Evolutionary conservation across 1,140 invertebrate genomes (phyloP).

Genomic region (Tetramorium alpestre): DNA sequence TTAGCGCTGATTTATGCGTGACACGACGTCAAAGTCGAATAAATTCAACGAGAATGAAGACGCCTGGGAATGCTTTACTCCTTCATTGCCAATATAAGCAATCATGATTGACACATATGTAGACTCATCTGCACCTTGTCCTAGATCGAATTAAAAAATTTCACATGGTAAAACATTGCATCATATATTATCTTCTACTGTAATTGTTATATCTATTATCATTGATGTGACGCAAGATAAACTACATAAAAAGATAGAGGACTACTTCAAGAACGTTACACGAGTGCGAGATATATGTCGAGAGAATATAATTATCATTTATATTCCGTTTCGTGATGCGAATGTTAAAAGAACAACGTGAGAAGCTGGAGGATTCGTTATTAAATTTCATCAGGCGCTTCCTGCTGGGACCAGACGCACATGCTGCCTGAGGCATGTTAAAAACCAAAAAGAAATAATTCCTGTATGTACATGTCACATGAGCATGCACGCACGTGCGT

Average conservation of each 20-base stretch:
- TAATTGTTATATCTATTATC: neutral
- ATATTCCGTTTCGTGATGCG: neutral
- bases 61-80: neutral
- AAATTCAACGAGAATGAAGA: neutral
- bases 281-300: neutral
- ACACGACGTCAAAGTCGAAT: slow-evolving; percentile 36
- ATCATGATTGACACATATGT: neutral
- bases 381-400: slow-evolving; percentile 8
- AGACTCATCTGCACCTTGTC: neutral
- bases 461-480: neutral
- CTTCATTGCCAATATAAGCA: neutral
- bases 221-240: neutral
- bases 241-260: neutral
- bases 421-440: neutral
- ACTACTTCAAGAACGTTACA: neutral
- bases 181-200: no score
- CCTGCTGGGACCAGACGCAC: neutral
- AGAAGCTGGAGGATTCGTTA: neutral
- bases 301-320: neutral
- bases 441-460: slow-evolving; percentile 18
- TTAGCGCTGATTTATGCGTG: slow-evolving; percentile 5
- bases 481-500: neutral
- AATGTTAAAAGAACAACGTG: neutral
- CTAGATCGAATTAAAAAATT: neutral
- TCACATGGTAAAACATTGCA: neutral